Evolutionary conservation across 2,113 vertebrate genomes (phyloP), one percentile per base, ranked within the genome.

Genomic region (Istiophorus platypterus): DNA sequence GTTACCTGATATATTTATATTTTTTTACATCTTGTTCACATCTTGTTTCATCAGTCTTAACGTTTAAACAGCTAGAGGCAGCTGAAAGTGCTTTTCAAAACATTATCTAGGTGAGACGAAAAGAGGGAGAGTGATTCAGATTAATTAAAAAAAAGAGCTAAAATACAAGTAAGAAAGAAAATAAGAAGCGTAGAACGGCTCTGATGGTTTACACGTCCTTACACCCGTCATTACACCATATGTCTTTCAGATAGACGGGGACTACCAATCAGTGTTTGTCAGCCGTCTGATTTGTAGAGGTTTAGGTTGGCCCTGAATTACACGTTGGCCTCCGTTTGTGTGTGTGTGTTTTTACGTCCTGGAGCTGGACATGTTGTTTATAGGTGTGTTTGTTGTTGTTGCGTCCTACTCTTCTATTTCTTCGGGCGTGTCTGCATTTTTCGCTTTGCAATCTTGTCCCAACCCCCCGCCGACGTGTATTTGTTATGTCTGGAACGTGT

Each of bases 401-500:
- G 58, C 57, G 75, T 85, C 82, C 59, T 64, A 51, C 83, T 89
- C 87, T 62, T 68, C 84, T 39, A 73, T 85, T 91, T 89, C 76
- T 71, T 18, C 39, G 85, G 89, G 89, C 76, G 92, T 90, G 86
- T 83, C 89, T 29, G 2, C 87, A 57, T 73, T 69, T 84, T 85
- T 73, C 22, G 71, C 82, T 82, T 76, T 84, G 72, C 78, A 76
- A 59, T 86, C 85, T 88, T 42, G 80, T 85, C 73, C 81, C 61
- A 65, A 76, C 74, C 82, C 66, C 58, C 57, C 31, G 2, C 57
- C 31, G 2, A 27, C 78, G 22, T 88, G 85, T 85, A 78, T 88
- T 88, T 91, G 89, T 87, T 94, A 86, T 92, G 90, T 92, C 92
- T 91, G 57, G 54, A 73, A 74, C 29, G 4, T 76, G 76, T 87